phyloP scores from a whole-genome alignment of 2,797 vertebrate species.

The Coregonus ussuriensis region DNA sequence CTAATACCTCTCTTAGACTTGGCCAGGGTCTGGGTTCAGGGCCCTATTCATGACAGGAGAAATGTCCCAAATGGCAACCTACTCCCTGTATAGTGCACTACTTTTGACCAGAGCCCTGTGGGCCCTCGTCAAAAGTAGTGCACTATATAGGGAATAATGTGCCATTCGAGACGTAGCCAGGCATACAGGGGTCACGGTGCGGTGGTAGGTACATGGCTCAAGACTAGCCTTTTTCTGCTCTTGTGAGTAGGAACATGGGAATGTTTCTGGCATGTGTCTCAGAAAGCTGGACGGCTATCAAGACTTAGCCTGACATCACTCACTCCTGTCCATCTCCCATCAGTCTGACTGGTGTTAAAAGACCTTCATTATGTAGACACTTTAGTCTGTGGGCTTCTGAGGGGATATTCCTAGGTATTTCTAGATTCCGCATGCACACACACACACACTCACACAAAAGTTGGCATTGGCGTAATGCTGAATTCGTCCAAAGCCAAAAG shows the following conservation, averaged over 20 bases:
- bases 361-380: background rate
- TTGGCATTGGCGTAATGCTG: background rate
- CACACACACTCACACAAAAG: conserved; percentile 5
- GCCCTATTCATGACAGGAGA: conserved; percentile 31
- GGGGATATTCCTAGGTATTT: background rate
- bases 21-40: conserved; percentile 61
- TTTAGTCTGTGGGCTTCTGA: background rate
- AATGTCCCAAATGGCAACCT: background rate
- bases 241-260: conserved; percentile 36
- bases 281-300: conserved; percentile 53
- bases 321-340: conserved; percentile 54
- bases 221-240: conserved; percentile 54
- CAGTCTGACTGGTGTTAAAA: conserved; percentile 13
- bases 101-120: too few species aligned
- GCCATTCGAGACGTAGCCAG: background rate
- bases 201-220: conserved; percentile 29
- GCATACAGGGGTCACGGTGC: conserved; percentile 28
- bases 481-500: background rate
- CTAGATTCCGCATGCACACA: background rate
- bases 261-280: conserved; percentile 55
- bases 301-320: conserved; percentile 40
- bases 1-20: conserved; percentile 71
- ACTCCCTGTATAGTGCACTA: background rate
- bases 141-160: background rate
- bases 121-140: too few species aligned